A percentile compares a stretch with the other conserved stretches of the same genome.
phyloP scores from a whole-genome alignment of 2,888 invertebrate species.

The Dryocosmus kuriphilus region DNA sequence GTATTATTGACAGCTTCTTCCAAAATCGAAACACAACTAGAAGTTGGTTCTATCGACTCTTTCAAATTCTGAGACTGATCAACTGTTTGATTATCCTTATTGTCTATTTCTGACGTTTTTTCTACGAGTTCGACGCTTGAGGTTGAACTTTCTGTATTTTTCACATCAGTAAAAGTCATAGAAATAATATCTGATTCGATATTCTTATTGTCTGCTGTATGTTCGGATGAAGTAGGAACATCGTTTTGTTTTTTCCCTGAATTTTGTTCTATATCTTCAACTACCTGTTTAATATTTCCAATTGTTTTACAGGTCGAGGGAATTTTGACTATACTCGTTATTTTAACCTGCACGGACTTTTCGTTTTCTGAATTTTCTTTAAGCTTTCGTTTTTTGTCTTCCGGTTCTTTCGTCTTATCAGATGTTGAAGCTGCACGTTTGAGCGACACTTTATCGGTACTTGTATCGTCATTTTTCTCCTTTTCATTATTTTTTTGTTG shows the following conservation, averaged over 20 bases:
- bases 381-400: conserved; percentile 61
- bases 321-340: conserved; percentile 48
- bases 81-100: conserved; percentile 20
- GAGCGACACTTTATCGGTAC: conserved; percentile 55
- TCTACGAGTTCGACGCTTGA: neutral
- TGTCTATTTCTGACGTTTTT: conserved; percentile 11
- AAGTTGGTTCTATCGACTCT: conserved; percentile 2
- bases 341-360: conserved; percentile 18
- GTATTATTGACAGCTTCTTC: neutral
- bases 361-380: conserved; percentile 50
- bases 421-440: conserved; percentile 54
- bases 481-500: conserved; percentile 45
- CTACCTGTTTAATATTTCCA: conserved; percentile 68
- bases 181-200: neutral
- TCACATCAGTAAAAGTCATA: neutral
- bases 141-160: neutral
- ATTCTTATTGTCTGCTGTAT: neutral
- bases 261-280: conserved; percentile 67
- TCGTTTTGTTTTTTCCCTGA: conserved; percentile 41
- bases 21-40: neutral
- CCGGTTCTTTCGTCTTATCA: conserved; percentile 53
- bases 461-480: conserved; percentile 49
- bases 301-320: conserved; percentile 70
- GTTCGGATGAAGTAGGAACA: neutral
- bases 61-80: conserved; percentile 16